Percentiles rank a stretch among this genome's conserved stretches.
These are phyloP conservation scores for Sinocyclocheilus rhinocerous DNA, from an alignment of 2,113 vertebrate genomes.

Conservation along the genomic window DNA sequence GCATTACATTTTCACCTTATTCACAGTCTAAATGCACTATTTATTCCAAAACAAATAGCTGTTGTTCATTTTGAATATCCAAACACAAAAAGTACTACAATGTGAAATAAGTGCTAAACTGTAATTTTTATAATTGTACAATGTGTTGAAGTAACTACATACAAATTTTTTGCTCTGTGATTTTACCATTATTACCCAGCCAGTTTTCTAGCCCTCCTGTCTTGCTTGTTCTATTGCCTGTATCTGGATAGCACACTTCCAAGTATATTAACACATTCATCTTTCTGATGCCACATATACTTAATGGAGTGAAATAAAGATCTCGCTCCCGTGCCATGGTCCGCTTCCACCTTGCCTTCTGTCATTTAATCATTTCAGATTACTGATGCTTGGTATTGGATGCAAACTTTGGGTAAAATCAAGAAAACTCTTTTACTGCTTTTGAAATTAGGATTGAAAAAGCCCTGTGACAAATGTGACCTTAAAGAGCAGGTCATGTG, in stretches of 20 bases:
- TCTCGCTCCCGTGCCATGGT: constrained; percentile 18
- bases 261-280: constrained; percentile 61
- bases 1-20: background rate
- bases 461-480: constrained; percentile 9
- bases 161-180: constrained; percentile 55
- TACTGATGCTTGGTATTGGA: constrained; percentile 61
- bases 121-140: constrained; percentile 26
- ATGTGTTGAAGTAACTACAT: constrained; percentile 34
- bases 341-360: constrained; percentile 32
- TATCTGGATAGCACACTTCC: constrained; percentile 34
- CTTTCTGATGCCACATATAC: constrained; percentile 52
- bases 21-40: background rate
- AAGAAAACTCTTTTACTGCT: constrained; percentile 13
- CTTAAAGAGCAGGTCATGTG: background rate
- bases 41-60: background rate
- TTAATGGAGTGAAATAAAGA: constrained; percentile 56
- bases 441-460: constrained; percentile 43
- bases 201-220: constrained; percentile 42
- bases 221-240: constrained; percentile 12
- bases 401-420: constrained; percentile 42
- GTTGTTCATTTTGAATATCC: background rate
- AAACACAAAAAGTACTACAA: background rate
- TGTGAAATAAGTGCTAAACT: background rate
- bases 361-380: constrained; percentile 57
- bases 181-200: constrained; percentile 48